Percentiles rank a stretch among this genome's conserved stretches.
Evolutionary conservation across 2,888 invertebrate genomes (phyloP).

Genomic region (Dicyrtomina minuta): DNA sequence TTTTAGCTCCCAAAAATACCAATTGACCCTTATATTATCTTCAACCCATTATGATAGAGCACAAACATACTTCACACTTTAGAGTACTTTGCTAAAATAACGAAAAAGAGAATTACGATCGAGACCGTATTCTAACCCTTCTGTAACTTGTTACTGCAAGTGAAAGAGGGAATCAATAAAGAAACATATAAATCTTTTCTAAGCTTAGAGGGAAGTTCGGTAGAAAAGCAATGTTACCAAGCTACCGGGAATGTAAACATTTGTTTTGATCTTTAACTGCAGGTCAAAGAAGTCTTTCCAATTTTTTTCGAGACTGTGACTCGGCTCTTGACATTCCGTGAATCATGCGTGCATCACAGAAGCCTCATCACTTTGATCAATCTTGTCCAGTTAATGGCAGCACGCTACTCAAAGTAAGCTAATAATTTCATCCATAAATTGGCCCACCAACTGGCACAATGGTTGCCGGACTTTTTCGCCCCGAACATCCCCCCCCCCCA

Average conservation of each 20-base stretch:
- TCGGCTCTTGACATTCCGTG: conserved; percentile 40
- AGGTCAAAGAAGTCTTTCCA: conserved; percentile 39
- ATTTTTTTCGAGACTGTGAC: conserved; percentile 39
- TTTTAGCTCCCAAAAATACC: not conserved
- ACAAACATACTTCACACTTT: not conserved
- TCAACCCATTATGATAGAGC: conserved; percentile 8
- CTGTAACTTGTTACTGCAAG: not conserved
- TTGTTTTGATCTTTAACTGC: conserved; percentile 22
- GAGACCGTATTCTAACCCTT: not conserved
- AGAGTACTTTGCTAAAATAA: no score
- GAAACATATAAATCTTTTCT: conserved; percentile 2
- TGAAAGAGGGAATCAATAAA: not conserved
- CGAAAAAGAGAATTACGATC: not conserved
- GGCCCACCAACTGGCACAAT: no score
- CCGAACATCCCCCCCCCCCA: no score
- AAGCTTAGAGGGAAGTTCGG: not conserved
- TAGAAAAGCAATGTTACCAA: conserved; percentile 11
- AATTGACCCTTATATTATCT: conserved; percentile 10
- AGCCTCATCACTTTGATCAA: conserved; percentile 29
- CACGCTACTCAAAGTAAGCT: conserved; percentile 25
- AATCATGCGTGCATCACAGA: conserved; percentile 37
- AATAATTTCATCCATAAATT: conserved; percentile 8
- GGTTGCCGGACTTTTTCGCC: no score
- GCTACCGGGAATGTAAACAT: conserved; percentile 4
- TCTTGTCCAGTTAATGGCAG: conserved; percentile 22